Evolutionary conservation across 2,797 vertebrate genomes (phyloP), one percentile per base, ranked within the genome.

Genomic region (Anabas testudineus): DNA sequence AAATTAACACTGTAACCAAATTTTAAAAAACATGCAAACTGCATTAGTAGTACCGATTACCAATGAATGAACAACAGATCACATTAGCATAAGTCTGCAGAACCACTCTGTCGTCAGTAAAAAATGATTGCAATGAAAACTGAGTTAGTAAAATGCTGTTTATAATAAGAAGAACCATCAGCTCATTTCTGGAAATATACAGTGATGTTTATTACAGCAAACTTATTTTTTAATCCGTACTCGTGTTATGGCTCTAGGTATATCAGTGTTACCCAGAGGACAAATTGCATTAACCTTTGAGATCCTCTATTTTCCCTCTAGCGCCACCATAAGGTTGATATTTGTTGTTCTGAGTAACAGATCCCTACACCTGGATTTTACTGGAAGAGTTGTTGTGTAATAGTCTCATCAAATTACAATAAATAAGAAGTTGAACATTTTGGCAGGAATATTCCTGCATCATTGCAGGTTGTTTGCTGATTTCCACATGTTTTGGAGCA

Each of bases 71-170:
- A 43, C 9, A 2, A 32, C 45, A 49, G 41, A 55, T 21, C 48
- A 26, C 9, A 34, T 5, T 34, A 41, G 43, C 15, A 49, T 57
- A n/a, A 28, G 12, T 30, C 68, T 56, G 67, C n/a, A 61, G 53
- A 42, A 22, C 18, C 46, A 47, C 7, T 19, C 10, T 65, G 12
- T 32, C 30, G 62, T 61, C n/a, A 56, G 8, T 28, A 48, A 16
- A 51, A 51, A 18, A 24, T 56, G 26, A 45, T 28, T 48, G 9
- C 13, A 48, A 37, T n/a, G 19, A 47, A 45, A 56, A 52, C 13
- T 45, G 48, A 49, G 18, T 24, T 24, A 24, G 24, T 24, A 24
- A 24, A 24, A 24, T 24, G 2, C 24, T 56, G 13, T 54, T 43
- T 14, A 64, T 32, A 34, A 26, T n/a, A 26, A 32, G 12, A 34